Evolutionary conservation across 2,113 vertebrate species (phyloP).

Genomic region (Drymodes brunneopygia): DNA sequence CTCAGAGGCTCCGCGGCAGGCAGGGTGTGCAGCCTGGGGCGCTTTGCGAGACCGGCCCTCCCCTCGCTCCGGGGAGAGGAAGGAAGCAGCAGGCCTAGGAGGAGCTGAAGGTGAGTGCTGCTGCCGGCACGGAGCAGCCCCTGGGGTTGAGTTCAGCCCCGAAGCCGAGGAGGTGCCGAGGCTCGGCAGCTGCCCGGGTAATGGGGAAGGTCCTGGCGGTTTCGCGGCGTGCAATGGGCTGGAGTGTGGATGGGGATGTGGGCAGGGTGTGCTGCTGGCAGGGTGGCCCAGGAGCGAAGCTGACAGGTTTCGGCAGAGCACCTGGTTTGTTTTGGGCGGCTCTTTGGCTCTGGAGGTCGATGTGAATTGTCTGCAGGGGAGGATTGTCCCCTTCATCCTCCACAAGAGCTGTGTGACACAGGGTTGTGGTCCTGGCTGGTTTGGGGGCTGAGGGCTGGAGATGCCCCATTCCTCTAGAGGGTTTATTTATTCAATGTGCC

Average conservation of each 20-base stretch:
- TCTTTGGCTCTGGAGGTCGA: background rate
- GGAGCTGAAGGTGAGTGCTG: background rate
- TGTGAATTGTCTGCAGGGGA: rapidly evolving
- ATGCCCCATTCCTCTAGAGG: rapidly evolving
- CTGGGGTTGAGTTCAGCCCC: background rate
- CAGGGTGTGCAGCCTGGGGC: rapidly evolving
- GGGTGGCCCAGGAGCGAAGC: background rate
- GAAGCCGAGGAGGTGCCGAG: background rate
- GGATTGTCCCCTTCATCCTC: background rate
- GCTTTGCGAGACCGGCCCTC: rapidly evolving
- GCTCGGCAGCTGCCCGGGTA: background rate
- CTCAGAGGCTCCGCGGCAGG: background rate
- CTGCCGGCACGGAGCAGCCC: background rate
- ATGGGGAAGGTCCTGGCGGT: rapidly evolving
- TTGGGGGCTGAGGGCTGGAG: background rate
- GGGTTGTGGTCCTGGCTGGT: background rate
- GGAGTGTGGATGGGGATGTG: rapidly evolving
- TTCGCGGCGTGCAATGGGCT: rapidly evolving
- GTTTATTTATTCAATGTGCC: background rate
- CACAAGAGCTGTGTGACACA: rapidly evolving
- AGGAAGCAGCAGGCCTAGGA: conserved; percentile 6
- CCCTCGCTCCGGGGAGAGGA: background rate
- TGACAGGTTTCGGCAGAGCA: background rate
- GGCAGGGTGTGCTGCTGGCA: background rate
- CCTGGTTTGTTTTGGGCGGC: rapidly evolving